These are phyloP conservation scores for Caenorhabditis latens DNA, from an alignment of 1,140 invertebrate species.

Conservation along the genomic window DNA sequence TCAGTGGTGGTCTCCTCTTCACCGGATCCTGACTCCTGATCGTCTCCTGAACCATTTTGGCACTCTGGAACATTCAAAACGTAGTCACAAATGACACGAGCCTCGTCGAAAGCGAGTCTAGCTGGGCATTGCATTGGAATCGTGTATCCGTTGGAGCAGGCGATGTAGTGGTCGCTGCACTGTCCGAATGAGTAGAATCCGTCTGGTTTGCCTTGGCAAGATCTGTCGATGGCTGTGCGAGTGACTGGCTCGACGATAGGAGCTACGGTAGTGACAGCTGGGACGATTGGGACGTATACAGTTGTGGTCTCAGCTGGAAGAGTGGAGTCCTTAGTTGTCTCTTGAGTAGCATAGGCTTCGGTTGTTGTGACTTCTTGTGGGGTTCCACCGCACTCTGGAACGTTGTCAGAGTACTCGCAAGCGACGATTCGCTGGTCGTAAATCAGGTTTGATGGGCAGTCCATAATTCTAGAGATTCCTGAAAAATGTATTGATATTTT, in stretches of 20 bases:
- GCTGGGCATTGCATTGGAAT: slow-evolving; percentile 19
- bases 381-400: background rate
- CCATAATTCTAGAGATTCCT: background rate
- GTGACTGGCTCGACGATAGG: background rate
- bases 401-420: background rate
- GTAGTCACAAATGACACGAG: slow-evolving; percentile 19
- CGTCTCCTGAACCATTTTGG: background rate
- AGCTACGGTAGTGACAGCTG: background rate
- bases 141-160: slow-evolving; percentile 9
- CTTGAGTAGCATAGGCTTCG: background rate
- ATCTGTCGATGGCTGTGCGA: background rate
- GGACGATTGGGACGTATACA: background rate
- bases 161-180: background rate
- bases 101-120: background rate
- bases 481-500: no score
- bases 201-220: background rate
- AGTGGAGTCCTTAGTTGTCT: background rate
- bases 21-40: background rate
- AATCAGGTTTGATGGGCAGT: background rate
- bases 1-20: no score
- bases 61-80: slow-evolving; percentile 2
- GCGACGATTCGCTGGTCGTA: background rate
- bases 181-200: slow-evolving; percentile 30
- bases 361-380: background rate
- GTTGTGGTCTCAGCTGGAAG: background rate